Base-by-base conservation (phyloP, 2,113 vertebrate species). In the Donacobius atricapilla region DNA sequence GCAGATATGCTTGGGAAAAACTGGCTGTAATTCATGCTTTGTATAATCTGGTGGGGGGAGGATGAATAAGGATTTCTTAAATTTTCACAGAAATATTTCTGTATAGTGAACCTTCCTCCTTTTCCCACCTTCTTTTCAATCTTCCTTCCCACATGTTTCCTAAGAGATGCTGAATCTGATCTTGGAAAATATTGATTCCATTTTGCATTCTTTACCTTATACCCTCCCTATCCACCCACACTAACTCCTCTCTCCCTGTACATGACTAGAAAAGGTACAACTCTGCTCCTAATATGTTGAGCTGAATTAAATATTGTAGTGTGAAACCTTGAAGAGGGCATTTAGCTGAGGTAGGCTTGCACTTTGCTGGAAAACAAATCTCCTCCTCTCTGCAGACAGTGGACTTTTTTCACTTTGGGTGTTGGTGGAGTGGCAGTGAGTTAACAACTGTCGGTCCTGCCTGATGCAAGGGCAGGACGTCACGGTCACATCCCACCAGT, bases 11-110 rank as follows among this genome's bases (percentile, higher is more conserved):
- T 76, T 79, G 45, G 78, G 40, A 63, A 87, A 85, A 93, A 19
- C 73, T 83, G 75, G 16, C 71, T 95, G 58, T 96, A 95, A 94
- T 87, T 92, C 87, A 90, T 91, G 84, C 66, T 95, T 95, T 94
- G 68, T 70, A 40, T 88, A 73, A 40, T 37, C 50, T 65, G 39
- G n/a, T 40, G 20, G 23, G 14, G 28, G 58, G 37, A 65, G 66
- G 54, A 88, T 70, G 79, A 90, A 45, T 77, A 90, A 56, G 63
- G 75, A 66, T 93, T 73, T 77, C 42, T 77, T 88, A 87, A 70
- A 73, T 57, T 60, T 87, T 94, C 35, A 61, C 58, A 35, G 75
- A 90, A 96, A 88, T 93, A 70, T 80, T 95, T 93, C 79, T 24
- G 13, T 61, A 28, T 42, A 73, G 60, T 58, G 31, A 90, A 37